Percentiles rank a stretch among this genome's conserved stretches.
phyloP scores from a whole-genome alignment of 37 sponge, comb jelly and placozoan species.

The Halichondria panicea region DNA sequence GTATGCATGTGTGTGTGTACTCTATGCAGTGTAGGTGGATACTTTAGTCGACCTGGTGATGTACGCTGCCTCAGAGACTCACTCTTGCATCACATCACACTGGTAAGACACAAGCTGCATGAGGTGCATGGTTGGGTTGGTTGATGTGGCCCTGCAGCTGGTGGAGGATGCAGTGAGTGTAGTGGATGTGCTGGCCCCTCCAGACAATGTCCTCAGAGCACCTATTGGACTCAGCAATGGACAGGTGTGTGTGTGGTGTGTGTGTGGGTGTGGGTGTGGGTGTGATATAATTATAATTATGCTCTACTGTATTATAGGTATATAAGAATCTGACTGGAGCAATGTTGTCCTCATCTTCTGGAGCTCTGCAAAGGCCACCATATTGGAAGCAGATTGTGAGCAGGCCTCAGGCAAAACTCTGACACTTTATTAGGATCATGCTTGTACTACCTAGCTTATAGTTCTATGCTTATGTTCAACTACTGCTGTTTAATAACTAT shows the following conservation, averaged over 20 bases:
- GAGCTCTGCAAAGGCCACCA: constrained; percentile 54
- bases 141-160: constrained; percentile 36
- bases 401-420: constrained; percentile 39
- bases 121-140: background rate
- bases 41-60: constrained; percentile 37
- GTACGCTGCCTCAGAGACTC: constrained; percentile 45
- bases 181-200: constrained; percentile 89
- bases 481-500: too few relatives aligned
- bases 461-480: constrained; percentile 5
- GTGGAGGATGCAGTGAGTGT: constrained; percentile 84
- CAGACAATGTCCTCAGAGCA: constrained; percentile 83
- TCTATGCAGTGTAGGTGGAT: constrained; percentile 76
- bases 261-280: background rate
- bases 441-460: constrained; percentile 35
- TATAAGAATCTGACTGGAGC: constrained; percentile 75
- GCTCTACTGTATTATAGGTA: constrained; percentile 39
- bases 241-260: constrained; percentile 49
- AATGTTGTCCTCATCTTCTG: constrained; percentile 55
- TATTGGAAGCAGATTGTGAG: constrained; percentile 79
- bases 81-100: constrained; percentile 46
- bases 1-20: too few relatives aligned
- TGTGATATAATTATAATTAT: background rate
- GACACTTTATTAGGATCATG: constrained; percentile 35
- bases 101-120: constrained; percentile 16
- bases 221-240: constrained; percentile 87